Evolutionary conservation across 2,113 vertebrate species (phyloP).

Genomic region (Brachyhypopomus occidentalis): DNA sequence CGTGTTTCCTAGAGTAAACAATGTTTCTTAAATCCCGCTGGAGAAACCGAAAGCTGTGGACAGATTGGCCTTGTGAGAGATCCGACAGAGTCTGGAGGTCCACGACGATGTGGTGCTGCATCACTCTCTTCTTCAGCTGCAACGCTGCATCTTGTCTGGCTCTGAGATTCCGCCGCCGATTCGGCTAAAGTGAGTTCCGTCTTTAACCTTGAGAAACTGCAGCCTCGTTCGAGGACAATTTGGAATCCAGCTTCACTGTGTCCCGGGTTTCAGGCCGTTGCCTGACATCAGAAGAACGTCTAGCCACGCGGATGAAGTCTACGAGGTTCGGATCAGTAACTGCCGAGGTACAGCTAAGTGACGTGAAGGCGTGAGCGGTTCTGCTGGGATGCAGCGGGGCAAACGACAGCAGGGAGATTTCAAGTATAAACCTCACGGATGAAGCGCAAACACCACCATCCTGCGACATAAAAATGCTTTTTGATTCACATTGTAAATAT

Average conservation of each 20-base stretch:
- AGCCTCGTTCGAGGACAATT: too few species aligned
- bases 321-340: conserved; percentile 47
- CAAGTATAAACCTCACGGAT: conserved; percentile 69
- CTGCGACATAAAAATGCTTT: conserved; percentile 50
- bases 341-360: conserved; percentile 44
- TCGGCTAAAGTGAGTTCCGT: neutral
- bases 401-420: conserved; percentile 59
- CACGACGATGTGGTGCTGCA: neutral
- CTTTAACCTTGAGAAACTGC: neutral
- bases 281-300: neutral
- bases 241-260: too few species aligned
- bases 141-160: conserved; percentile 35
- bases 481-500: conserved; percentile 33
- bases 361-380: conserved; percentile 44
- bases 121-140: conserved; percentile 12
- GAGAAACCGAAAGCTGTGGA: neutral
- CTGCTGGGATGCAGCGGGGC: conserved; percentile 34
- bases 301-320: neutral
- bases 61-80: neutral
- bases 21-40: neutral
- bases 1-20: conserved; percentile 10
- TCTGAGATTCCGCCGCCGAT: conserved; percentile 20
- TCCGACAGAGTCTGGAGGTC: too few species aligned
- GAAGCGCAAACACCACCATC: conserved; percentile 53
- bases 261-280: too few species aligned